A percentile compares a stretch with the other conserved stretches of the same genome.
Evolutionary conservation across 2,797 vertebrate genomes (phyloP).

Genomic region (Phoxinus dragarum): DNA sequence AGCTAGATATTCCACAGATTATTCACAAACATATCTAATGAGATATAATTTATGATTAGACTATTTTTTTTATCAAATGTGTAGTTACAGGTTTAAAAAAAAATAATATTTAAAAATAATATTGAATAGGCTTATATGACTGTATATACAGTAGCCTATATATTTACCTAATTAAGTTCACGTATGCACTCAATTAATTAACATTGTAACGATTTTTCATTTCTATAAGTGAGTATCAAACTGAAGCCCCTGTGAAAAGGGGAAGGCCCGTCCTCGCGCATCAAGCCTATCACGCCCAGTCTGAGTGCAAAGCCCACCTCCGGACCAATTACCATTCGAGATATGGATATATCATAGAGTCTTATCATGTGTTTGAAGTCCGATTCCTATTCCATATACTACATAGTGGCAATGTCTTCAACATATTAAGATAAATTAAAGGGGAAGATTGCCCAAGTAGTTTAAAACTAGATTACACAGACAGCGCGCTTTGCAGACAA

Average conservation of each 20-base stretch:
- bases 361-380: constrained; percentile 69
- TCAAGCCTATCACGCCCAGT: constrained; percentile 74
- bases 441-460: neutral
- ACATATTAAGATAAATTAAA: constrained; percentile 46
- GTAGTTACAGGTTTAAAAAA: no score
- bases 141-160: neutral
- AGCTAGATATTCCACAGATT: neutral
- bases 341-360: constrained; percentile 79
- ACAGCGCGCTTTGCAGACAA: neutral
- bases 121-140: neutral
- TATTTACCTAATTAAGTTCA: neutral
- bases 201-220: neutral
- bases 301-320: constrained; percentile 72
- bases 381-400: constrained; percentile 61
- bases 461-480: neutral
- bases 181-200: neutral
- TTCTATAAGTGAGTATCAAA: neutral
- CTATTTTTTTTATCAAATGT: neutral
- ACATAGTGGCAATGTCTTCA: constrained; percentile 42
- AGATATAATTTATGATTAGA: neutral
- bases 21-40: neutral
- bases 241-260: constrained; percentile 48
- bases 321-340: constrained; percentile 68
- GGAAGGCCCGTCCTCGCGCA: constrained; percentile 61
- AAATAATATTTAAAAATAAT: neutral